phyloP scores from a whole-genome alignment of 1,140 invertebrate species.

The Drosophila triauraria region DNA sequence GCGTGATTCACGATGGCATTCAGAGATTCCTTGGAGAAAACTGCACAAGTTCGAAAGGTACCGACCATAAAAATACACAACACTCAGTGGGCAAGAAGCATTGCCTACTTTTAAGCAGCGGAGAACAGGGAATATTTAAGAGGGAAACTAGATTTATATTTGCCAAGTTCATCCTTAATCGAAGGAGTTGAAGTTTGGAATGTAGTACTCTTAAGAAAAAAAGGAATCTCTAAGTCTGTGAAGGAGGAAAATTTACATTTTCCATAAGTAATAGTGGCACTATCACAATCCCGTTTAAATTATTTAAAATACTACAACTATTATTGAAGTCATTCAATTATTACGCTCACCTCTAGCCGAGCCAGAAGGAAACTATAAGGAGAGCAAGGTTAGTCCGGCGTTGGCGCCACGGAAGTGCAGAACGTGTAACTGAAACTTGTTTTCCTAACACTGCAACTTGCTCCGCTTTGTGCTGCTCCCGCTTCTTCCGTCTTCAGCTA shows the following conservation, averaged over 20 bases:
- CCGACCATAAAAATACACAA: constrained; percentile 4
- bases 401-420: constrained; percentile 78
- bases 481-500: constrained; percentile 10
- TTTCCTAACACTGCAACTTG: constrained; percentile 71
- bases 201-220: no score
- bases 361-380: constrained; percentile 19
- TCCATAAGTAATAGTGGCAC: no score
- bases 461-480: constrained; percentile 24
- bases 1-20: constrained; percentile 42
- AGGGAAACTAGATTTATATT: neutral
- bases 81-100: neutral
- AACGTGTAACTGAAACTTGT: constrained; percentile 76
- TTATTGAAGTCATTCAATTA: constrained; percentile 7
- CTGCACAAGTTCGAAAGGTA: neutral
- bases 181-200: neutral
- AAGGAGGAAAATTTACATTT: neutral
- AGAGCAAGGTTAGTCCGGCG: constrained; percentile 52
- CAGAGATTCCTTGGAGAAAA: constrained; percentile 1
- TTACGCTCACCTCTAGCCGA: constrained; percentile 18
- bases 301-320: constrained; percentile 11
- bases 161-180: neutral
- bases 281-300: neutral
- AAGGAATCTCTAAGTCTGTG: neutral
- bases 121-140: neutral
- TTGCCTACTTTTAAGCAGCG: neutral